A percentile compares a stretch with the other conserved stretches of the same genome.
Conservation (phyloP, 2,797 vertebrate species). For the Sebastes trivittatus region DNA sequence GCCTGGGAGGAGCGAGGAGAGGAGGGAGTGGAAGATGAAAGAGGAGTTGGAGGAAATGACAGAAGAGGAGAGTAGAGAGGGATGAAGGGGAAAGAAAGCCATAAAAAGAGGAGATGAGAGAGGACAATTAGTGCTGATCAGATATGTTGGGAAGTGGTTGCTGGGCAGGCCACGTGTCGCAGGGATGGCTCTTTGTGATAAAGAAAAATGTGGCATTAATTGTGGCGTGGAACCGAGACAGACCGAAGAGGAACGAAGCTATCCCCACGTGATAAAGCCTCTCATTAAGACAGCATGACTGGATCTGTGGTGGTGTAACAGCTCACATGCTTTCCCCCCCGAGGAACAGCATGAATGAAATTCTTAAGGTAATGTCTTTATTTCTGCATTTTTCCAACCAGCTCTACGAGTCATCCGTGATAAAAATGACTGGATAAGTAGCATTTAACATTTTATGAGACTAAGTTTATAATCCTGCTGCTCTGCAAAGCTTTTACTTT, state of each 20-base stretch:
- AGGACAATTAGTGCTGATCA: slow-evolving; percentile 46
- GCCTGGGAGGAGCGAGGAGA: slow-evolving; percentile 78
- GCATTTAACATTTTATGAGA: slow-evolving; percentile 28
- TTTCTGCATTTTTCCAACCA: slow-evolving; percentile 26
- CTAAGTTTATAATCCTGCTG: background rate
- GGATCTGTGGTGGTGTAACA: background rate
- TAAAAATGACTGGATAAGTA: slow-evolving; percentile 21
- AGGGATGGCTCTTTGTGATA: slow-evolving; percentile 14
- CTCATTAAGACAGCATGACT: slow-evolving; percentile 16
- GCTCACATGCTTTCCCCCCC: slow-evolving; percentile 34
- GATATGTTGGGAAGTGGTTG: slow-evolving; percentile 14
- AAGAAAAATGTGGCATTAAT: slow-evolving; percentile 17
- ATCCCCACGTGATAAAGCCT: slow-evolving; percentile 25
- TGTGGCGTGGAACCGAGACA: slow-evolving; percentile 2
- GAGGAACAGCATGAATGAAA: slow-evolving; percentile 26
- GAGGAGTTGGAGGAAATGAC: background rate
- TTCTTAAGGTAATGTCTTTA: slow-evolving; percentile 14
- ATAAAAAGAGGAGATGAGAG: slow-evolving; percentile 18
- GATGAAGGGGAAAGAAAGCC: background rate
- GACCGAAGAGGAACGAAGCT: background rate
- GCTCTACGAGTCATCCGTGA: slow-evolving; percentile 3
- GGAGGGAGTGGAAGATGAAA: background rate
- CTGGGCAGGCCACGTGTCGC: slow-evolving; percentile 12
- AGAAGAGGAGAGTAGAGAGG: slow-evolving; percentile 1
- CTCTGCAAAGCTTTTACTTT: slow-evolving; percentile 18